These are phyloP conservation scores for Phalacrocorax carbo DNA, from an alignment of 2,113 vertebrate species.

Conservation along the genomic window DNA sequence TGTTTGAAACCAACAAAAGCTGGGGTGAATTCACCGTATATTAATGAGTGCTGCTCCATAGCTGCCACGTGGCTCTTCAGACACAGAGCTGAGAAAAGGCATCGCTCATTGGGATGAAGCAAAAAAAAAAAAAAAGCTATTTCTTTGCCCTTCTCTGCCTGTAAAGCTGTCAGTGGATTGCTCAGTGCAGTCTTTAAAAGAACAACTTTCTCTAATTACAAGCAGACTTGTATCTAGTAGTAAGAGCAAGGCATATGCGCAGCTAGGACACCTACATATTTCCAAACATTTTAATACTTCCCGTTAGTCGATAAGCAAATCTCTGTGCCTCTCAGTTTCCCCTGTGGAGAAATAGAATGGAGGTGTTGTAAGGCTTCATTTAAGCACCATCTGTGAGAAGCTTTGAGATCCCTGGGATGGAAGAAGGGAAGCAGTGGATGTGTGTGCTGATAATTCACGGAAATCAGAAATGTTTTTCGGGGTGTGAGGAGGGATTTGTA, in stretches of 20 bases:
- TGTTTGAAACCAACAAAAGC: not conserved
- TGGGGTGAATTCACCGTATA: not conserved
- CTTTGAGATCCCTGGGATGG: not conserved
- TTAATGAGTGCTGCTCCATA: not conserved
- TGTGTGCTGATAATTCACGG: not conserved
- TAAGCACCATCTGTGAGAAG: not conserved
- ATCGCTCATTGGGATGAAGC: not conserved
- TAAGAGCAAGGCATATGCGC: not conserved
- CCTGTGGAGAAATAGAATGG: not conserved
- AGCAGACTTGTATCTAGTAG: not conserved
- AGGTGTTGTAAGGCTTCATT: not conserved
- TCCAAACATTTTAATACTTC: not conserved
- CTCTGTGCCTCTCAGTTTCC: not conserved
- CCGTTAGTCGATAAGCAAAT: not conserved
- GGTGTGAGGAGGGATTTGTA: not conserved
- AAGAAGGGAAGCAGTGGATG: not conserved
- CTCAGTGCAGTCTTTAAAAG: not conserved
- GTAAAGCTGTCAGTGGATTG: not conserved
- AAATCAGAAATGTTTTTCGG: not conserved
- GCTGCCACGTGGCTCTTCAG: not conserved
- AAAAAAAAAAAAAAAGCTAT: not conserved
- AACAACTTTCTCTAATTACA: not conserved
- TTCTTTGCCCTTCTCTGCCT: not conserved
- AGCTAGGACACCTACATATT: not conserved
- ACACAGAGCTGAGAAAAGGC: not conserved